phyloP scores from a whole-genome alignment of 2,797 vertebrate species.

The Rhabdophis nuchalis region DNA sequence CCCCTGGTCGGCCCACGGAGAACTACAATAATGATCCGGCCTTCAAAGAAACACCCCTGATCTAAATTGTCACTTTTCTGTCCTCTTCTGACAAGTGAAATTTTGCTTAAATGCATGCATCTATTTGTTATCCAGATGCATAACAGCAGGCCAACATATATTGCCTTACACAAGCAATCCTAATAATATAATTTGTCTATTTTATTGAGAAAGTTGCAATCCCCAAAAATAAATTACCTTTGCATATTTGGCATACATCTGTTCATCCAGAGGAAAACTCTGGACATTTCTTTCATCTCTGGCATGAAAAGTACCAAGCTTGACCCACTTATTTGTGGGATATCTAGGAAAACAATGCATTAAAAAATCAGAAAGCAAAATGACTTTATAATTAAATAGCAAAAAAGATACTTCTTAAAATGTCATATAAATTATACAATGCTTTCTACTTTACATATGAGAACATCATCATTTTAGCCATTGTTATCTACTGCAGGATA shows the following conservation, averaged over 20 bases:
- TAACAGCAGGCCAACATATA: background rate
- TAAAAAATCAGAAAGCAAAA: background rate
- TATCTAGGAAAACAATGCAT: conserved; percentile 75
- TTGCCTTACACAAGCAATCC: too few species aligned
- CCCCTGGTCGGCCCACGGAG: too few species aligned
- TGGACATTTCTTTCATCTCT: conserved; percentile 94
- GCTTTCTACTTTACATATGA: background rate
- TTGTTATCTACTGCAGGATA: too few species aligned
- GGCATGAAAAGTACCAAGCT: conserved; percentile 93
- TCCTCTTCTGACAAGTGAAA: background rate
- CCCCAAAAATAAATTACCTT: conserved; percentile 77
- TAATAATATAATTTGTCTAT: background rate
- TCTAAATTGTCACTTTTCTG: background rate
- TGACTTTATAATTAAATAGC: background rate
- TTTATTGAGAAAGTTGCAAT: background rate
- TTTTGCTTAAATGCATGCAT: background rate
- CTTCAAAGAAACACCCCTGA: background rate
- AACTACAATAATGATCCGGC: too few species aligned
- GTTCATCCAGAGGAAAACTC: conserved; percentile 95
- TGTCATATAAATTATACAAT: background rate
- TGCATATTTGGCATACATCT: conserved; percentile 97
- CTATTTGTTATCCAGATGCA: background rate
- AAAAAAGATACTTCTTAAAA: background rate
- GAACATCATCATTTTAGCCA: background rate
- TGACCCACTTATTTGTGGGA: conserved; percentile 96